These are phyloP conservation scores for Harpalus rubripes DNA, from an alignment of 2,888 invertebrate genomes.

Conservation along the genomic window DNA sequence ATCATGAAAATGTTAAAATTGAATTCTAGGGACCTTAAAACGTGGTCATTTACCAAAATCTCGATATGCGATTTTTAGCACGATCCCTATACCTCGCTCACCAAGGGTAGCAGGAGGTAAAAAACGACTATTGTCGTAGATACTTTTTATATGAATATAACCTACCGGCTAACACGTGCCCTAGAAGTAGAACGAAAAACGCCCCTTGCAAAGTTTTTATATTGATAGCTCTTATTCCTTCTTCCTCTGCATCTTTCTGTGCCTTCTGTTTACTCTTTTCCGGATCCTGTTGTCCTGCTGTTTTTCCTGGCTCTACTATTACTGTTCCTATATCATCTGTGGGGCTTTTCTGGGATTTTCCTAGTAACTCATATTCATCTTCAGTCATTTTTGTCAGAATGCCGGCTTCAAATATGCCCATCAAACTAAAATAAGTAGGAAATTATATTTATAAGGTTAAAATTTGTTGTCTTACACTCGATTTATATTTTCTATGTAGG, in stretches of 20 bases:
- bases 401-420: constrained; percentile 87
- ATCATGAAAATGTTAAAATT: too few species aligned
- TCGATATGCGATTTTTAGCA: too few species aligned
- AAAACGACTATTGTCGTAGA: too few species aligned
- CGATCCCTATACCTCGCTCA: too few species aligned
- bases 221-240: constrained; percentile 82
- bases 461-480: constrained; percentile 80
- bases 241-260: constrained; percentile 73
- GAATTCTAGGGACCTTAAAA: too few species aligned
- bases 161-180: constrained; percentile 82
- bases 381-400: constrained; percentile 88
- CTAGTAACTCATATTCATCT: constrained; percentile 86
- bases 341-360: constrained; percentile 78
- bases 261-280: constrained; percentile 71
- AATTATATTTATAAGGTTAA: background rate
- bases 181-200: constrained; percentile 84
- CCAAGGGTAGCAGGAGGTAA: too few species aligned
- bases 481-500: constrained; percentile 86
- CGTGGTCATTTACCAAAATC: too few species aligned
- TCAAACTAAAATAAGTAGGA: constrained; percentile 78
- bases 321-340: constrained; percentile 70
- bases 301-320: constrained; percentile 67
- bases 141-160: background rate
- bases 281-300: constrained; percentile 58
- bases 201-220: constrained; percentile 87